Evolutionary conservation across 2,797 vertebrate species (phyloP).

Genomic region (Neosalanx taihuensis): DNA sequence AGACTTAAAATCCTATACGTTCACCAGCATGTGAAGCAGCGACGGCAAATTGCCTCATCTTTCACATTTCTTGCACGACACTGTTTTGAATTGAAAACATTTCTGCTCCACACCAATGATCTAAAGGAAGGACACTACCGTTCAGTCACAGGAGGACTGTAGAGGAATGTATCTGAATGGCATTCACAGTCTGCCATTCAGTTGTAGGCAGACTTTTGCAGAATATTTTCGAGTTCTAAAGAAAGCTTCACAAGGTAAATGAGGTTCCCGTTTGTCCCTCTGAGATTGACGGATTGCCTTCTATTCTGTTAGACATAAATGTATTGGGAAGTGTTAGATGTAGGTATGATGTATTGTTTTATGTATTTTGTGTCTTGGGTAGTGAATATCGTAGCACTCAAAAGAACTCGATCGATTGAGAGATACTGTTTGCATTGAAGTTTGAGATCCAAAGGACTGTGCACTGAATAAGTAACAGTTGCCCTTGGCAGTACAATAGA

Average conservation of each 20-base stretch:
- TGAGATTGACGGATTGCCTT: not conserved
- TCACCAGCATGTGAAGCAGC: conserved; percentile 49
- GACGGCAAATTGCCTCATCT: conserved; percentile 33
- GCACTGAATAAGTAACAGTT: no score
- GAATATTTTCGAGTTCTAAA: not conserved
- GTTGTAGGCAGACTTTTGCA: conserved; percentile 1
- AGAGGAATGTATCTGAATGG: not conserved
- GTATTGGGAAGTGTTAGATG: not conserved
- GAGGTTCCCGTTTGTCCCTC: not conserved
- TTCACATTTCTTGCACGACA: conserved; percentile 9
- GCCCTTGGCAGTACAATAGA: no score
- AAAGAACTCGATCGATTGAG: not conserved
- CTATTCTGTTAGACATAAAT: not conserved
- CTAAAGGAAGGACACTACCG: not conserved
- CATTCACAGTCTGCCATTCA: conserved; percentile 1
- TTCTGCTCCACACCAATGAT: conserved; percentile 16
- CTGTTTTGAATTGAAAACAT: not conserved
- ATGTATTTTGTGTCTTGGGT: not conserved
- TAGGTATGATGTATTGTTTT: not conserved
- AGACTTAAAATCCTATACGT: conserved; percentile 10
- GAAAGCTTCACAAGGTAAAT: not conserved
- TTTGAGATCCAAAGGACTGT: no score
- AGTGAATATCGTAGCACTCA: not conserved
- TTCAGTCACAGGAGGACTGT: not conserved
- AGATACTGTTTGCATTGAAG: no score